These are phyloP conservation scores for Sipunculus nudus DNA, from an alignment of 2,888 invertebrate genomes.

Conservation along the genomic window DNA sequence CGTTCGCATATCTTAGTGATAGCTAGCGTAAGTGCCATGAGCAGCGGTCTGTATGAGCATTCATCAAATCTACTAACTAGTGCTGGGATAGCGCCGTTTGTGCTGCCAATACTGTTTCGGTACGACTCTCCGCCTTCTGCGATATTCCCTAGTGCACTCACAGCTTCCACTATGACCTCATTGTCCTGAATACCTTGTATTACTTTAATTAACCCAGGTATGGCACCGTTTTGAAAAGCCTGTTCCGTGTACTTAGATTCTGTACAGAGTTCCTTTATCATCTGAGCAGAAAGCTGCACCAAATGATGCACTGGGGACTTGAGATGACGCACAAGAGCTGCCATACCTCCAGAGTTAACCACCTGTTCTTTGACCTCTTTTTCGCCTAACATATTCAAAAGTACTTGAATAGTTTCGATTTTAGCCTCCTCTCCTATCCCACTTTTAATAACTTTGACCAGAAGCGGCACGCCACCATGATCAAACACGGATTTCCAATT, in stretches of 20 bases:
- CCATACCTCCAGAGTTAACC: constrained; percentile 47
- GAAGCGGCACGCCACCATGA: constrained; percentile 52
- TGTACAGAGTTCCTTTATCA: constrained; percentile 50
- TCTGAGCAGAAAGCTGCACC: constrained; percentile 52
- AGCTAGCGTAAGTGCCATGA: constrained; percentile 52
- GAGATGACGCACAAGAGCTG: constrained; percentile 50
- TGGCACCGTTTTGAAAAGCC: constrained; percentile 51
- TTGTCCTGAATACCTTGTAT: constrained; percentile 48
- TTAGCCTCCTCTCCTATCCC: constrained; percentile 51
- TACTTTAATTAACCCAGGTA: constrained; percentile 53
- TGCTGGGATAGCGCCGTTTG: constrained; percentile 64
- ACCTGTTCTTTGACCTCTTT: constrained; percentile 55
- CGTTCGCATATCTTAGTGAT: constrained; percentile 48
- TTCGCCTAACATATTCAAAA: constrained; percentile 53
- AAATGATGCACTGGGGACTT: constrained; percentile 46
- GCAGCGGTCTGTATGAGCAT: constrained; percentile 47
- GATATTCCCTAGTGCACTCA: constrained; percentile 55
- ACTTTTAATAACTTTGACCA: constrained; percentile 57
- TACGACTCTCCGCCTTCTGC: constrained; percentile 46
- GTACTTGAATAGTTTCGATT: constrained; percentile 51
- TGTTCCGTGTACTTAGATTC: constrained; percentile 51
- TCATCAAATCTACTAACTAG: constrained; percentile 52
- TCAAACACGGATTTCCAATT: constrained; percentile 54
- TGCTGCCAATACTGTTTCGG: constrained; percentile 47
- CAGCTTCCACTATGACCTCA: constrained; percentile 53